Evolutionary conservation across 2,888 invertebrate species (phyloP).

Genomic region (Apamea crenata): DNA sequence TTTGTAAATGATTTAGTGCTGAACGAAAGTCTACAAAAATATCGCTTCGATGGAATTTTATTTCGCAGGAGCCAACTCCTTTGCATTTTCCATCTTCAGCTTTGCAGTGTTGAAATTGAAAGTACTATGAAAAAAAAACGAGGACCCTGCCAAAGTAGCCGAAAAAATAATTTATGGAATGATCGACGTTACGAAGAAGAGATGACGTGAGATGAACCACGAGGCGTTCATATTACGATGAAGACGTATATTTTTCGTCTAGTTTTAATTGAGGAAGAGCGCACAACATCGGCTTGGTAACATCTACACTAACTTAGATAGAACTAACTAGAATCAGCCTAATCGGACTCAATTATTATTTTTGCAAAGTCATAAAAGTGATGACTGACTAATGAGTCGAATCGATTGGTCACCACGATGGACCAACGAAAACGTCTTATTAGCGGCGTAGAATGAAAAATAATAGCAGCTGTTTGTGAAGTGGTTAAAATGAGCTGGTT

Average conservation of each 20-base stretch:
- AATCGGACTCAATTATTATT: conserved; percentile 19
- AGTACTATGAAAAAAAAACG: background rate
- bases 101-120: background rate
- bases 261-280: background rate
- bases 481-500: background rate
- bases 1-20: background rate
- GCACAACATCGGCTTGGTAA: background rate
- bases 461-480: background rate
- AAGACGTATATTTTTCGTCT: background rate
- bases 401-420: conserved; percentile 33
- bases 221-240: background rate
- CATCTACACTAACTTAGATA: background rate
- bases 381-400: conserved; percentile 3
- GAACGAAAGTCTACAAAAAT: background rate
- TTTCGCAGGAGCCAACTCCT: background rate
- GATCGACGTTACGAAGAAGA: background rate
- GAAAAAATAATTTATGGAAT: background rate
- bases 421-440: background rate
- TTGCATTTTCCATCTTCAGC: background rate
- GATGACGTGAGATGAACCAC: too few relatives aligned
- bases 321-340: conserved; percentile 24
- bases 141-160: background rate
- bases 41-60: background rate
- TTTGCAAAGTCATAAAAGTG: conserved; percentile 40
- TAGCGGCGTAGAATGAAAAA: background rate